These are phyloP conservation scores for Drosophila neonasuta DNA, from an alignment of 2,888 invertebrate species.

Conservation along the genomic window DNA sequence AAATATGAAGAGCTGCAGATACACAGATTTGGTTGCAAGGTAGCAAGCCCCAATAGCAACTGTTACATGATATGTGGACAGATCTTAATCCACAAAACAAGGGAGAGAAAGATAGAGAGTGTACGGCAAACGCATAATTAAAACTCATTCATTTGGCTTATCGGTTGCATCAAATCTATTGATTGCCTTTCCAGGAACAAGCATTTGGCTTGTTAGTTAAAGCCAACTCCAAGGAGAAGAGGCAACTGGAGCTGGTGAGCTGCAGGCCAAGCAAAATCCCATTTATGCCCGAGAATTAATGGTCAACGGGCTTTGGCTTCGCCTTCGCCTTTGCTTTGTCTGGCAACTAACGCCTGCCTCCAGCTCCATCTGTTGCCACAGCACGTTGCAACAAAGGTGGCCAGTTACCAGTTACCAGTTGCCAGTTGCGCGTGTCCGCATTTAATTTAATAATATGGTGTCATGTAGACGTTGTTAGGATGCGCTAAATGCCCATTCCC, in stretches of 20 bases:
- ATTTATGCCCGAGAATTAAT: conserved; percentile 63
- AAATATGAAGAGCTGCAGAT: conserved; percentile 63
- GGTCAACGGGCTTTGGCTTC: conserved; percentile 48
- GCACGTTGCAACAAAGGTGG: conserved; percentile 57
- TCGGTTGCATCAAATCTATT: conserved; percentile 59
- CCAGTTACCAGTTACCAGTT: conserved; percentile 50
- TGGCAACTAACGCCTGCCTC: conserved; percentile 32
- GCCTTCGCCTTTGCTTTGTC: conserved; percentile 3
- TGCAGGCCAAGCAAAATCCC: conserved; percentile 28
- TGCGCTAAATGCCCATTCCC: conserved; percentile 70
- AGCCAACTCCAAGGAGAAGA: conserved; percentile 43
- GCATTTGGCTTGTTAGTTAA: conserved; percentile 57
- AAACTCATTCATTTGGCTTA: conserved; percentile 67
- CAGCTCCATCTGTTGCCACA: conserved; percentile 64
- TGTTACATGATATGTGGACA: conserved; percentile 58
- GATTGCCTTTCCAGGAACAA: conserved; percentile 64
- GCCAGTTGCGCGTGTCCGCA: conserved; percentile 64
- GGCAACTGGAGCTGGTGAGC: conserved; percentile 14
- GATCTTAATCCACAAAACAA: conserved; percentile 50
- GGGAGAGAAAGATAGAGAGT: background rate
- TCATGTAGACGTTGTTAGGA: conserved; percentile 77
- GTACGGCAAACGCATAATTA: conserved; percentile 58
- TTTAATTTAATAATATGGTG: conserved; percentile 76
- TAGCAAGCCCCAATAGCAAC: background rate
- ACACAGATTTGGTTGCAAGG: conserved; percentile 45